phyloP scores from a whole-genome alignment of 2,888 invertebrate genomes.

The Sarcophaga rosellei region DNA sequence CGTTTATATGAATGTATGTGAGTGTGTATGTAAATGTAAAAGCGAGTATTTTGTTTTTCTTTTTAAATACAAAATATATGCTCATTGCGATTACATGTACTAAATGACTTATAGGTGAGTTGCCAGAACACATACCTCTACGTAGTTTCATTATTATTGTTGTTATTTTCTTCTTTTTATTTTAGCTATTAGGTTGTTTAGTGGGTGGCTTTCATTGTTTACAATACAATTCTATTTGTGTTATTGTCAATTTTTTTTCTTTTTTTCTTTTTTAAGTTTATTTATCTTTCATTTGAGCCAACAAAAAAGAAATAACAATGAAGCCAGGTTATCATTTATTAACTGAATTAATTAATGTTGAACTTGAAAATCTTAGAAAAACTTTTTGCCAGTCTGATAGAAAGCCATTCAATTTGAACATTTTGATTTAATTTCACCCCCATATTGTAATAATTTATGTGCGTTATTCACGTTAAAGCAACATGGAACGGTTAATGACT shows the following conservation, averaged over 20 bases:
- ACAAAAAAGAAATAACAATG: slow-evolving; percentile 3
- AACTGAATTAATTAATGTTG: slow-evolving; percentile 61
- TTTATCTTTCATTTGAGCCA: slow-evolving; percentile 28
- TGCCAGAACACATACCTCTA: too few relatives aligned
- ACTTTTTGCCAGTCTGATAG: background rate
- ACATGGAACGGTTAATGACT: slow-evolving; percentile 38
- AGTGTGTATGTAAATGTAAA: background rate
- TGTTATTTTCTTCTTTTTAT: slow-evolving; percentile 3
- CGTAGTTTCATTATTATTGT: background rate
- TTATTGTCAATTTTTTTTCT: background rate
- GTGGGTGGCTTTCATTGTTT: slow-evolving; percentile 31
- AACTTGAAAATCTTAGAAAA: slow-evolving; percentile 57
- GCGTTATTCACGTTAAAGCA: slow-evolving; percentile 1
- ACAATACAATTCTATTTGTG: slow-evolving; percentile 23
- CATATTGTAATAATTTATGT: slow-evolving; percentile 35
- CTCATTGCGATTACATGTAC: slow-evolving; percentile 28
- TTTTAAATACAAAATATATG: slow-evolving; percentile 9
- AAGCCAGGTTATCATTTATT: background rate
- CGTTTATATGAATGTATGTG: slow-evolving; percentile 23
- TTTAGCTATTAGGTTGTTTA: slow-evolving; percentile 42
- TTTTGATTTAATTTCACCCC: slow-evolving; percentile 29
- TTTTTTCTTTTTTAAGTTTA: background rate
- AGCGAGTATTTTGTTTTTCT: too few relatives aligned
- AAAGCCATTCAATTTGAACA: slow-evolving; percentile 26
- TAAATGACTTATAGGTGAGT: slow-evolving; percentile 1